Percentiles rank a stretch among this genome's conserved stretches.
Conservation (phyloP, 1,140 invertebrate species). For the Leptinotarsa texana region DNA sequence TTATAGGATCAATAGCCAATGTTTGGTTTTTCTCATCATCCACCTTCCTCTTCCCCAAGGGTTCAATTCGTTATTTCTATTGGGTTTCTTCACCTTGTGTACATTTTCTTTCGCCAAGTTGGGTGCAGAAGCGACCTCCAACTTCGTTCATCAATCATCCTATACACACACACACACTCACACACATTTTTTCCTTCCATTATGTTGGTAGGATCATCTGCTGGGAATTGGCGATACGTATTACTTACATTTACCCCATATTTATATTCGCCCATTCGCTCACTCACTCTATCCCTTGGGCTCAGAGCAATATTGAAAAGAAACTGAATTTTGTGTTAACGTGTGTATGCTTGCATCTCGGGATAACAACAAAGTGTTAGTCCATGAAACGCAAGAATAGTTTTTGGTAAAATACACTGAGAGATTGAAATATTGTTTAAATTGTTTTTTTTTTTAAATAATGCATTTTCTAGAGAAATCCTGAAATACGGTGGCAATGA, state of each 20-base stretch:
- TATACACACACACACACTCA: not conserved
- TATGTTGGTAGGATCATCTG: constrained; percentile 18
- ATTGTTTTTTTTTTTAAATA: too few relatives aligned
- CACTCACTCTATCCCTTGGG: not conserved
- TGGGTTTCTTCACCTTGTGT: constrained; percentile 1
- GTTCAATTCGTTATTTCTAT: constrained; percentile 4
- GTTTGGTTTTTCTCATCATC: not conserved
- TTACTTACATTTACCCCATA: constrained; percentile 22
- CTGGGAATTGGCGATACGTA: constrained; percentile 13
- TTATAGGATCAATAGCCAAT: not conserved
- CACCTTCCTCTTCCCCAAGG: not conserved
- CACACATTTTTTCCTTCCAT: constrained; percentile 20
- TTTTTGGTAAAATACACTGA: too few relatives aligned
- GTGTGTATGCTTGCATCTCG: not conserved
- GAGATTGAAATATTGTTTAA: too few relatives aligned
- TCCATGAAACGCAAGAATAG: too few relatives aligned
- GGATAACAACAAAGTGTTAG: not conserved
- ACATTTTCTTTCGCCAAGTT: not conserved
- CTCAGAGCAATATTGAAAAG: constrained; percentile 17
- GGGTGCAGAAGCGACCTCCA: not conserved
- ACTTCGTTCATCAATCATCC: constrained; percentile 19
- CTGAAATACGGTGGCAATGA: too few relatives aligned
- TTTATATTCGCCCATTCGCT: constrained; percentile 18
- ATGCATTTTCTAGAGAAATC: too few relatives aligned
- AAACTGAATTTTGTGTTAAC: constrained; percentile 12